phyloP scores from a whole-genome alignment of 2,888 invertebrate species.

The Eugnorisma glareosa region DNA sequence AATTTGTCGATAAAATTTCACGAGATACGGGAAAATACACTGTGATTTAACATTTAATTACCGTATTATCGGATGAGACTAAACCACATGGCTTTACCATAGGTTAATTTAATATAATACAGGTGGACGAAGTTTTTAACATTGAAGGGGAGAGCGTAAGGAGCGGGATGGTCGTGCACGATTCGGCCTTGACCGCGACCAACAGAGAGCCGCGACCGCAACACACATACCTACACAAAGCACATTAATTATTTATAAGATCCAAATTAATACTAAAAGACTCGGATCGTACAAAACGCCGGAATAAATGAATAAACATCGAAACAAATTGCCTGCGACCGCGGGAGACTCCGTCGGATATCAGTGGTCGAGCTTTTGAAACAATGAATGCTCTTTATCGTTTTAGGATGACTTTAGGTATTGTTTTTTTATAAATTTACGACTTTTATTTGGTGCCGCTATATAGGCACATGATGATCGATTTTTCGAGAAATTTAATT shows the following conservation, averaged over 20 bases:
- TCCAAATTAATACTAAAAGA: constrained; percentile 87
- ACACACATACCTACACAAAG: constrained; percentile 74
- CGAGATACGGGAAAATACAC: background rate
- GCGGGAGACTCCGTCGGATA: constrained; percentile 64
- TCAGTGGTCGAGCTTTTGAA: constrained; percentile 71
- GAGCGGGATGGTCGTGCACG: constrained; percentile 73
- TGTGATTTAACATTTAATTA: background rate
- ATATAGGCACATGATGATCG: constrained; percentile 36
- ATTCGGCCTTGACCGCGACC: constrained; percentile 82
- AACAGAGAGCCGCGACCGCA: constrained; percentile 75
- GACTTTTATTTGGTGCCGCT: constrained; percentile 53
- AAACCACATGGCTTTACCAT: background rate
- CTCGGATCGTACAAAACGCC: constrained; percentile 80
- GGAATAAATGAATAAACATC: constrained; percentile 87
- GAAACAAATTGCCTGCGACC: constrained; percentile 82
- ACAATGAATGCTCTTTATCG: constrained; percentile 74
- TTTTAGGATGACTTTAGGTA: constrained; percentile 67
- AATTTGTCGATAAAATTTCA: constrained; percentile 5
- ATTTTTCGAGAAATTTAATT: background rate
- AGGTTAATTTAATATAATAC: constrained; percentile 18
- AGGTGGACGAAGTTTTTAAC: constrained; percentile 31
- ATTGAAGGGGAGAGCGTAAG: constrained; percentile 60
- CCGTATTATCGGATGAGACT: background rate
- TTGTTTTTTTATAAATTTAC: constrained; percentile 66
- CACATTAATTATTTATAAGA: constrained; percentile 87